phyloP scores from a whole-genome alignment of 2,797 vertebrate genomes.

The Potorous gilbertii region DNA sequence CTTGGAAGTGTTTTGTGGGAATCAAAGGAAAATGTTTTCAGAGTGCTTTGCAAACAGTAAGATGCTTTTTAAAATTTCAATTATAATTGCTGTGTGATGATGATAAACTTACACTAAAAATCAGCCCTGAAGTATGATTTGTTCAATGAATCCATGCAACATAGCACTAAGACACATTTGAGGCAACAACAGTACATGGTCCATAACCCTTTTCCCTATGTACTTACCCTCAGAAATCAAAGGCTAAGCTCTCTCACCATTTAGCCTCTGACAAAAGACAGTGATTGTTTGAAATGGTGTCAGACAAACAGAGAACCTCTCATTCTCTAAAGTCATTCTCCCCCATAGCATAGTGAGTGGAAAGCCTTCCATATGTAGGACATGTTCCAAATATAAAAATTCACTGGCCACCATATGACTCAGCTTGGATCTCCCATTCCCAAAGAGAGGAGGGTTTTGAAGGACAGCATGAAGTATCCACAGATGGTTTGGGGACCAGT shows the following conservation, averaged over 20 bases:
- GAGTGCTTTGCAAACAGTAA: neutral
- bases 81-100: neutral
- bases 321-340: constrained; percentile 70
- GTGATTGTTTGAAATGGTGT: constrained; percentile 67
- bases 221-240: constrained; percentile 67
- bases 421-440: constrained; percentile 37
- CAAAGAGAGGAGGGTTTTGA: constrained; percentile 50
- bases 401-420: constrained; percentile 73
- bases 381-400: constrained; percentile 72
- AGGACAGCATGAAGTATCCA: constrained; percentile 67
- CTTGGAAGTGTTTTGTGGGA: neutral
- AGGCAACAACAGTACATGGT: constrained; percentile 62
- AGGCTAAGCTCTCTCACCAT: constrained; percentile 77
- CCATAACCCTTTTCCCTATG: constrained; percentile 57
- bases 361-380: constrained; percentile 74
- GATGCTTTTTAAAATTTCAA: neutral
- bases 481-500: constrained; percentile 73
- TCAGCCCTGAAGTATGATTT: neutral
- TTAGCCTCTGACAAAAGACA: constrained; percentile 77
- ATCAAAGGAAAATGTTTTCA: neutral
- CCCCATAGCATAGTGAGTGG: constrained; percentile 61
- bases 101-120: neutral
- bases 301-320: constrained; percentile 79
- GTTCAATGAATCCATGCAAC: neutral
- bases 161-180: constrained; percentile 61